A percentile compares a stretch with the other conserved stretches of the same genome.
Evolutionary conservation across 2,797 vertebrate species (phyloP).

Genomic region (Platyrinchus mystaceus): DNA sequence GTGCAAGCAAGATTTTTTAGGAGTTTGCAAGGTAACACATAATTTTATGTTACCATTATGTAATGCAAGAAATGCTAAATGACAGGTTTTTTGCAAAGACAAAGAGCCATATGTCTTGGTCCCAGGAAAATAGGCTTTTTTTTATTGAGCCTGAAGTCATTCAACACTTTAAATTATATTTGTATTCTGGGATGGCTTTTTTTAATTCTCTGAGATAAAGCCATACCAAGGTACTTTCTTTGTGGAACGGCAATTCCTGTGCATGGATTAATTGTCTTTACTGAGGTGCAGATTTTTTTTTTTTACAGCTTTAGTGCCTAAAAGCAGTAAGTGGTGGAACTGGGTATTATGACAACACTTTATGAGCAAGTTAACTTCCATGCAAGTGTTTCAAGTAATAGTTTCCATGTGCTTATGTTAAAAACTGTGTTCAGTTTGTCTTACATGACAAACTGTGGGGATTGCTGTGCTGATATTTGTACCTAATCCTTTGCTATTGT

Average conservation of each 20-base stretch:
- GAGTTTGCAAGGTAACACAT: background rate
- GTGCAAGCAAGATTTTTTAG: background rate
- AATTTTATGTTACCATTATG: background rate
- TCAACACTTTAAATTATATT: background rate
- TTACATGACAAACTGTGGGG: background rate
- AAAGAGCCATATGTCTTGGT: background rate
- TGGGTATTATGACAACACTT: background rate
- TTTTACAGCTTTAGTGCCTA: background rate
- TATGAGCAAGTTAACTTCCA: background rate
- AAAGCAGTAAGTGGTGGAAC: background rate
- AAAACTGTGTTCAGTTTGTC: background rate
- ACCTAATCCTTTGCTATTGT: constrained; percentile 35
- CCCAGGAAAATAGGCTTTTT: background rate
- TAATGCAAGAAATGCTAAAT: background rate
- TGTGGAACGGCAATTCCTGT: background rate
- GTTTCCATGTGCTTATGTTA: background rate
- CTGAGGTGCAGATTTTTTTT: background rate
- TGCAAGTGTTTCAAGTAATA: background rate
- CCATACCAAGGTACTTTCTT: background rate
- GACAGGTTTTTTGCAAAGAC: background rate
- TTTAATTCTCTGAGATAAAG: background rate
- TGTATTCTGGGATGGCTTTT: background rate
- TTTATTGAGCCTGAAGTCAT: background rate
- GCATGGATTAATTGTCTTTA: background rate
- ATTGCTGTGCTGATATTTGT: background rate